phyloP scores from a whole-genome alignment of 2,113 vertebrate species.

The Nerophis ophidion region DNA sequence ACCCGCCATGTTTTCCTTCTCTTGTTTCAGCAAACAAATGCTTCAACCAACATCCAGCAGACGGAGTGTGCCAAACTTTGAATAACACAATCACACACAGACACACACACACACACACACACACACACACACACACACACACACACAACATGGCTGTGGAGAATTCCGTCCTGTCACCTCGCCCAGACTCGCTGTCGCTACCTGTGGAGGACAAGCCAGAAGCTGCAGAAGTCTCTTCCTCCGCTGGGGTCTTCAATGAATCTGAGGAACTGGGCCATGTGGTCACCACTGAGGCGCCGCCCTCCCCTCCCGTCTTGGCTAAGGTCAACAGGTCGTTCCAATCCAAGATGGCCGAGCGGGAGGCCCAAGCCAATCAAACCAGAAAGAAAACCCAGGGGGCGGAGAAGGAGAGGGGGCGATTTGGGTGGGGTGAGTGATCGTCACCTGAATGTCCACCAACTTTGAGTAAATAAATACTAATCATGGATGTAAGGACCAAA shows the following conservation, averaged over 20 bases:
- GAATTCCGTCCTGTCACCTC: constrained; percentile 57
- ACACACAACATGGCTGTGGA: constrained; percentile 61
- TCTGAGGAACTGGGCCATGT: constrained; percentile 68
- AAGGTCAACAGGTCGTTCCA: constrained; percentile 69
- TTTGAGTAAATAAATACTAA: too few species aligned
- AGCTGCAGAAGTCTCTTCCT: constrained; percentile 42
- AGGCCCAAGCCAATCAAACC: constrained; percentile 59
- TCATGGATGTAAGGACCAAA: too few species aligned
- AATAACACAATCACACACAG: constrained; percentile 31
- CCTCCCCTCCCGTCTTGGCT: constrained; percentile 23
- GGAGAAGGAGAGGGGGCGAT: constrained; percentile 69
- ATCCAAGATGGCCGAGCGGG: constrained; percentile 69
- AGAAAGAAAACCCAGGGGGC: constrained; percentile 57
- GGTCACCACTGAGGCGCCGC: constrained; percentile 63
- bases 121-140: constrained; percentile 11
- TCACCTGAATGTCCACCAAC: background rate
- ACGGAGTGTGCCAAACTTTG: constrained; percentile 51
- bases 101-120: constrained; percentile 3
- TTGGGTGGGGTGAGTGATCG: constrained; percentile 71
- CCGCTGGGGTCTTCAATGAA: constrained; percentile 51
- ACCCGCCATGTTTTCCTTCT: constrained; percentile 21
- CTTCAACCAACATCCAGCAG: constrained; percentile 47
- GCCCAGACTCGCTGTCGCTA: constrained; percentile 57
- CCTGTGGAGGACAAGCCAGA: constrained; percentile 61
- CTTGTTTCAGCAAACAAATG: constrained; percentile 58